A percentile compares a stretch with the other conserved stretches of the same genome.
Conservation (phyloP, 2,113 vertebrate species). For the Podiceps cristatus region DNA sequence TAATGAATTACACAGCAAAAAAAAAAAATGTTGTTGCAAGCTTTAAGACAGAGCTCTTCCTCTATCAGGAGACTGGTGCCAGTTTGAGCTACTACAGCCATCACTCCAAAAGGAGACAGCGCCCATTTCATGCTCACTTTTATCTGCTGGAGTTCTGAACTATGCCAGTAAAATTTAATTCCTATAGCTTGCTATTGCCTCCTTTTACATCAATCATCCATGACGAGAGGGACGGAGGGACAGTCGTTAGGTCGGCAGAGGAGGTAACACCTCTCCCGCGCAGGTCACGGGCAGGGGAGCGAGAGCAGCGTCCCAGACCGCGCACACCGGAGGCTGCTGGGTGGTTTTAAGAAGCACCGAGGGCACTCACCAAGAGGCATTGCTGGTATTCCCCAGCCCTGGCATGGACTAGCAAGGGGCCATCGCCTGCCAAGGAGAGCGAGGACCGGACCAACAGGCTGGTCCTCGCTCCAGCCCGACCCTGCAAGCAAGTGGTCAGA, state of each 20-base stretch:
- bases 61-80: not conserved
- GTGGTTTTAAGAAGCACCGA: not conserved
- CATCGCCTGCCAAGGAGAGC: accelerated
- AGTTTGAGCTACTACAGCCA: not conserved
- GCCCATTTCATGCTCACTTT: not conserved
- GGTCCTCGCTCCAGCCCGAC: accelerated
- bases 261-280: not conserved
- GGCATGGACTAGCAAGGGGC: not conserved
- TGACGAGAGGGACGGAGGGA: not conserved
- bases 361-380: not conserved
- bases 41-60: not conserved
- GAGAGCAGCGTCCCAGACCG: not conserved
- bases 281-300: not conserved
- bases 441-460: not conserved
- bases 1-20: not conserved
- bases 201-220: not conserved
- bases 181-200: not conserved
- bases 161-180: not conserved
- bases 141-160: not conserved
- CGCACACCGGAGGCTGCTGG: not conserved
- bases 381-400: not conserved
- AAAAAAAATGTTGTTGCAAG: not conserved
- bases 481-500: not conserved
- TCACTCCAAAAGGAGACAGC: not conserved
- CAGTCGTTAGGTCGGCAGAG: not conserved